phyloP scores from a whole-genome alignment of 2,888 invertebrate genomes.

The Chouioia cunea region DNA sequence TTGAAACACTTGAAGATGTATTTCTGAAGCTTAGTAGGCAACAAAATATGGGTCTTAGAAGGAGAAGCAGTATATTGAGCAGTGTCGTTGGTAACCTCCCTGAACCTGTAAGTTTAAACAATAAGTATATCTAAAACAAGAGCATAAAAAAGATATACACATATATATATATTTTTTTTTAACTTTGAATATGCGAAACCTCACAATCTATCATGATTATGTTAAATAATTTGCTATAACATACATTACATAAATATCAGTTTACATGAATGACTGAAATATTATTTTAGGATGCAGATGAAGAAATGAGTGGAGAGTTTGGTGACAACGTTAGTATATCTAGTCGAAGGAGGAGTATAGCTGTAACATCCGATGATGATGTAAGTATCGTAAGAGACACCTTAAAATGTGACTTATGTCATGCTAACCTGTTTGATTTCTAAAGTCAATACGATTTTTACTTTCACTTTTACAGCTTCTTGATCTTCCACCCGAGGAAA shows the following conservation, averaged over 20 bases:
- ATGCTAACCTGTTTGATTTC: constrained; percentile 1
- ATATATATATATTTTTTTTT: not conserved
- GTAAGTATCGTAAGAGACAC: constrained; percentile 48
- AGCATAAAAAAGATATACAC: not conserved
- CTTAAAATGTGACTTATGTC: not conserved
- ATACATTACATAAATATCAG: not conserved
- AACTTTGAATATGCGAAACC: not conserved
- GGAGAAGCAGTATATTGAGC: constrained; percentile 84
- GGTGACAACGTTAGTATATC: constrained; percentile 87
- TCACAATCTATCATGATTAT: not conserved
- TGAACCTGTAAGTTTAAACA: constrained; percentile 60
- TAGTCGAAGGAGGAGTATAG: constrained; percentile 76
- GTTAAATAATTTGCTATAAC: no score
- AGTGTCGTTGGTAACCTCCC: constrained; percentile 73
- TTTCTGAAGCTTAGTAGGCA: constrained; percentile 84
- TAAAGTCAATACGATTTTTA: not conserved
- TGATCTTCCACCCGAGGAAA: constrained; percentile 80
- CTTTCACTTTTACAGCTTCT: constrained; percentile 67
- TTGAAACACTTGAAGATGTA: constrained; percentile 83
- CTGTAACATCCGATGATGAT: constrained; percentile 69
- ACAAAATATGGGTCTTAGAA: constrained; percentile 85
- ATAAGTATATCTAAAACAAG: not conserved
- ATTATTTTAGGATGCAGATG: constrained; percentile 58
- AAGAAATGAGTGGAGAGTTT: constrained; percentile 87
- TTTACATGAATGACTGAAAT: not conserved